phyloP scores from a whole-genome alignment of 2,113 vertebrate genomes.

The Talpa occidentalis region DNA sequence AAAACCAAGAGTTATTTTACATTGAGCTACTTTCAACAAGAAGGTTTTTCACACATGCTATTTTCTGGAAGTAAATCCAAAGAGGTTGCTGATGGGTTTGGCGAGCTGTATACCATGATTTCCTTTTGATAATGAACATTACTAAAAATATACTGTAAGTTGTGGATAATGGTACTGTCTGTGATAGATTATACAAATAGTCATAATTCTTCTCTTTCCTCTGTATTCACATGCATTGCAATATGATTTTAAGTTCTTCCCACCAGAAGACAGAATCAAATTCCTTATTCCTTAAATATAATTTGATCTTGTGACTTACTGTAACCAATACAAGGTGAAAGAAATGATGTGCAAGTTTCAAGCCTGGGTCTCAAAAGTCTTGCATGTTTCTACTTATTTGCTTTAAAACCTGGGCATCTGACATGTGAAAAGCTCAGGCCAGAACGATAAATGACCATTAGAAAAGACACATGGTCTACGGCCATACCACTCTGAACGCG shows the following conservation, averaged over 20 bases:
- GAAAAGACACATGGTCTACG: neutral
- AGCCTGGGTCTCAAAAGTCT: neutral
- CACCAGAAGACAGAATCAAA: neutral
- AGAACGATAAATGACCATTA: neutral
- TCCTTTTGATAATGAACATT: neutral
- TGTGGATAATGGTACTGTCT: neutral
- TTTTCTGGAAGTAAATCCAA: neutral
- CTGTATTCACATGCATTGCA: neutral
- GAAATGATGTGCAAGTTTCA: neutral
- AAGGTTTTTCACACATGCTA: neutral
- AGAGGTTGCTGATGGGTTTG: neutral
- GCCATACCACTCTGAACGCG: too few species aligned
- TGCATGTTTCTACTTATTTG: neutral
- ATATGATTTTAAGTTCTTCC: neutral
- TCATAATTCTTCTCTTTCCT: neutral
- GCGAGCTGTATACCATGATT: neutral
- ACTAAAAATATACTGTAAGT: neutral
- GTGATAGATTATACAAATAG: neutral
- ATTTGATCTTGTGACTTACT: neutral
- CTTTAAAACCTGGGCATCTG: neutral
- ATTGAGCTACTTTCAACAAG: neutral
- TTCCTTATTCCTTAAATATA: neutral
- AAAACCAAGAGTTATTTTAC: neutral
- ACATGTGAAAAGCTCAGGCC: neutral
- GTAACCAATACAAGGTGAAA: neutral